Evolutionary conservation across 2,888 invertebrate genomes (phyloP), one percentile per base, ranked within the genome.

Genomic region (Tromatobia lineatoria): DNA sequence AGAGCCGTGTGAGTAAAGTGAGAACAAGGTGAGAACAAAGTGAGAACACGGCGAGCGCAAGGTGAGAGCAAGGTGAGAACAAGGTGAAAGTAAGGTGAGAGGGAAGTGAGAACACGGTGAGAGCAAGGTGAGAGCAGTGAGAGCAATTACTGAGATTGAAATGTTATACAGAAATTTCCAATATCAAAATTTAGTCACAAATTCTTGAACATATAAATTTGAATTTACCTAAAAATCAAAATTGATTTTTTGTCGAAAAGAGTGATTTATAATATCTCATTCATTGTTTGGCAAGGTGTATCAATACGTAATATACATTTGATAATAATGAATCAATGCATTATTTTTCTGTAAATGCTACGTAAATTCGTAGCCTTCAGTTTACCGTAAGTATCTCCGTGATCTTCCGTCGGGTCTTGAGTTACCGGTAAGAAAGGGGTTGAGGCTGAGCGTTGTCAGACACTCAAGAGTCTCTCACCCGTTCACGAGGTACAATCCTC

Each of bases 381-480:
- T 45, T 59, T 80, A 45, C 13, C n/a, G 61, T 59, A 34, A 78
- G 69, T 52, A 74, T 52, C 67, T 74, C 74, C 67, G 47, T 67
- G 77, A 82, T 81, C 34, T 76, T 80, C 34, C 61, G 52, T 64
- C 25, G 76, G 71, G 71, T 80, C 13, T 25, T 15, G 64, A 38
- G 64, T 42, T 64, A 34, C 20, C 29, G 29, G 59, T 57, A 64
- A 59, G 64, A 1, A 67, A 61, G 76, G 70, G 64, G 75, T 42
- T 82, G 66, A 67, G 64, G 67, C 64, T 66, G 71, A 52, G 79
- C 61, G 77, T 70, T 45, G 70, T 70, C 75, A 83, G 80, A 74
- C 47, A 70, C 74, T 81, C 69, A 54, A 83, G 74, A 81, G 80
- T 50, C 82, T 83, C 84, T 74, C 66, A 52, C 71, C 69, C 67